Evolutionary conservation across 53 echinoderm and acorn worm genomes (phyloP).

Genomic region (Temnopleurus reevesii): DNA sequence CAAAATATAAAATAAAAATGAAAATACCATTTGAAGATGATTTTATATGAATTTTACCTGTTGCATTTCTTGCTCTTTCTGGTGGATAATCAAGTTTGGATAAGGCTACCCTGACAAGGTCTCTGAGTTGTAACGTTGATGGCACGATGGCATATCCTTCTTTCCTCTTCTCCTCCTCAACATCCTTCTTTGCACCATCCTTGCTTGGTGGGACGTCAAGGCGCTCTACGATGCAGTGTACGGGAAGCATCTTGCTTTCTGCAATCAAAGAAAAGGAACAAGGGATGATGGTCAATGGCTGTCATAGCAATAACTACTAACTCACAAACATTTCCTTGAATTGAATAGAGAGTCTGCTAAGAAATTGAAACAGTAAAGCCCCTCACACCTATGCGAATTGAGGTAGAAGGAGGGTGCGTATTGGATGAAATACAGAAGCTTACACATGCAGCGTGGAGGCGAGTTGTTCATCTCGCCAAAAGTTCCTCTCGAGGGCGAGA

Average conservation of each 20-base stretch:
- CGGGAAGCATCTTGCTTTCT: constrained; percentile 83
- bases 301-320: too few relatives aligned
- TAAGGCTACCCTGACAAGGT: constrained; percentile 82
- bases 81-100: constrained; percentile 75
- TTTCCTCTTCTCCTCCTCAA: constrained; percentile 60
- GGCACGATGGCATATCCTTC: constrained; percentile 96
- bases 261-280: background rate
- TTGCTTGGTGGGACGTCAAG: constrained; percentile 21
- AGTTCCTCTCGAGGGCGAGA: too few relatives aligned
- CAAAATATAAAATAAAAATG: too few relatives aligned
- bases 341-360: too few relatives aligned
- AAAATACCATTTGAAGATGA: background rate
- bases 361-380: too few relatives aligned
- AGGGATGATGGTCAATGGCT: too few relatives aligned
- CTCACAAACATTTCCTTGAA: too few relatives aligned
- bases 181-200: constrained; percentile 23
- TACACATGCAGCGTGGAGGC: too few relatives aligned
- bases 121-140: constrained; percentile 69
- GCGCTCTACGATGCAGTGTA: constrained; percentile 86
- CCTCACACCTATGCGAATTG: too few relatives aligned
- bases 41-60: constrained; percentile 61
- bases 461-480: too few relatives aligned
- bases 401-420: too few relatives aligned
- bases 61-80: constrained; percentile 70
- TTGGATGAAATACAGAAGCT: too few relatives aligned